Base-by-base conservation (phyloP, 37 sponge, comb jelly and placozoan genomes). In the Aplysina aerophoba region DNA sequence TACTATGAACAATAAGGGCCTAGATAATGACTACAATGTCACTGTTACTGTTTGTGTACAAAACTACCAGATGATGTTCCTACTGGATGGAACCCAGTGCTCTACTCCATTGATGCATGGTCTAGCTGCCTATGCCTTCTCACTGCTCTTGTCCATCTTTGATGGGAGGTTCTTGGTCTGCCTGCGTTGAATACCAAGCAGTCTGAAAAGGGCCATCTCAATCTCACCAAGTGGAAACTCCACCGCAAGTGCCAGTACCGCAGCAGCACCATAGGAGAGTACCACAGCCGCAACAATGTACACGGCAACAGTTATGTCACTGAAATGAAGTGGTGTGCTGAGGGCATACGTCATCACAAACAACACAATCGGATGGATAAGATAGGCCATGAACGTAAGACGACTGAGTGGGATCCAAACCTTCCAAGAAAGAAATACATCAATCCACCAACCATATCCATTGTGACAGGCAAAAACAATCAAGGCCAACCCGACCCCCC, bases 351-450 rank as follows among this genome's bases (percentile, higher is more conserved):
- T 80, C 15, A 92, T 50, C 3, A 90, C 64, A 31, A 27, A 59
- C 59, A 97, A 85, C 0, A 97, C 78, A 62, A 95, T 59, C 17
- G 91, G 93, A 53, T 97, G 98, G 3, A 93, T 55, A 27, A 97
- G 92, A 69, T 97, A 97, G 30, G 96, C 93, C 58, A 27, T 81
- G 71, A 86, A 95, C 20, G 98, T 89, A 41, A 95, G 79, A n/a
- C 98, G 91, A 79, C 95, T 87, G 15, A 95, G 88, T 0, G 98
- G 98, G 11, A 93, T 82, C 98, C 98, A 97, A 31, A 95, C 68
- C 55, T 80, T 59, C 92, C 92, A 86, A 12, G 96, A 93, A 57
- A 97, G 87, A 66, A 97, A 82, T 1, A 41, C 67, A 57, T 94
- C 91, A 36, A 88, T 83, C 38, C 33, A 50, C 30, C 98, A 86